Base-by-base conservation (phyloP, 2,888 invertebrate species). In the Drosophila fungiperda region DNA sequence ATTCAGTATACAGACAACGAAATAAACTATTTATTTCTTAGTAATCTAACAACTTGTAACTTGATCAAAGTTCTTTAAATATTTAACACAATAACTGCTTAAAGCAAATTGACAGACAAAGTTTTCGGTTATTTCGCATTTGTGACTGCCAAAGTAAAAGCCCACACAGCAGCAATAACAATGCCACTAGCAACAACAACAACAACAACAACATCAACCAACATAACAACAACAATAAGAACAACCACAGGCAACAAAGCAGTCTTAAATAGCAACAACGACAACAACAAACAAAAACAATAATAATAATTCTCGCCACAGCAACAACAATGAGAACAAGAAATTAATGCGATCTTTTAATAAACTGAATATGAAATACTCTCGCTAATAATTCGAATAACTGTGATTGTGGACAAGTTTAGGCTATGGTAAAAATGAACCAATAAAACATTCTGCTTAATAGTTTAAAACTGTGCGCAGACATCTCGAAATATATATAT, bases 41-140 rank as follows among this genome's bases (percentile, higher is more conserved):
- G 63, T 61, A 45, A 64, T 72, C 63, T 50, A 62, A 36, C 45
- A 75, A 75, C 57, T 48, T 23, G 42, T 38, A n/a, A 73, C 62
- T 78, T 65, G 6, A 54, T 49, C 33, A 52, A 63, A 73, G 42
- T 73, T 45, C 69, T 70, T 79, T 64, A 78, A 79, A 78, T 67
- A 69, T 79, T 79, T 69, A 69, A 66, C 49, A 57, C 66, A 70
- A 79, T 75, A 79, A 67, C 79, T 71, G 80, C 70, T 71, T 71
- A 52, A 76, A 76, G 68, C 65, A 70, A 79, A 67, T 75, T 75
- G 75, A 52, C 75, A 58, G 75, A 29, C 55, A 79, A 78, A 75
- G 60, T 70, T 79, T 78, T 74, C 36, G 53, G 59, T 48, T 68
- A 63, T 73, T 77, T 63, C 42, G 59, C 61, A 73, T 68, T 73